Conservation (phyloP, 2,888 invertebrate genomes). For the Dasypogon diadema region DNA sequence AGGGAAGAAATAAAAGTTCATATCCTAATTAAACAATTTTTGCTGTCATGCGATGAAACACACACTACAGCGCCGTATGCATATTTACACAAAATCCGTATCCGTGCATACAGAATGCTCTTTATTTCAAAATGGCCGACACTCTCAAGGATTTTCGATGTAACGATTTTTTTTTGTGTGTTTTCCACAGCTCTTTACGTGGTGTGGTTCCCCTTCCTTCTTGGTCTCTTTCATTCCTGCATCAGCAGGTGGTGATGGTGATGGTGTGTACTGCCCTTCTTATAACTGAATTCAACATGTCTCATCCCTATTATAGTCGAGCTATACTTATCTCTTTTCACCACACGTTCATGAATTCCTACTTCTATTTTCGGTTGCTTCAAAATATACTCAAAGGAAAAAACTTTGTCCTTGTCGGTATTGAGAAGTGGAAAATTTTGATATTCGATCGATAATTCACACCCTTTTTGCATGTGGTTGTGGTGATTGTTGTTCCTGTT, state of each 20-base stretch:
- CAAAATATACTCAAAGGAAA: conserved; percentile 15
- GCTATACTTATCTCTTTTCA: conserved; percentile 34
- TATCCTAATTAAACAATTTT: conserved; percentile 33
- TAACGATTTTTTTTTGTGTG: conserved; percentile 52
- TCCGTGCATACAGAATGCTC: conserved; percentile 23
- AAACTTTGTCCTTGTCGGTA: conserved; percentile 42
- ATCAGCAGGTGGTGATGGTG: conserved; percentile 26
- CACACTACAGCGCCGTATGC: too few relatives aligned
- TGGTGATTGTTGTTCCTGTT: conserved; percentile 42
- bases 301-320: neutral
- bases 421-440: conserved; percentile 41
- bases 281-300: conserved; percentile 41
- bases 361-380: conserved; percentile 27
- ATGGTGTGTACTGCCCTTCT: conserved; percentile 26
- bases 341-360: neutral
- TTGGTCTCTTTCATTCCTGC: conserved; percentile 26
- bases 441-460: conserved; percentile 56
- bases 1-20: neutral
- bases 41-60: conserved; percentile 19
- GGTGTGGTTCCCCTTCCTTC: conserved; percentile 16
- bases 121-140: conserved; percentile 56
- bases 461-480: conserved; percentile 54
- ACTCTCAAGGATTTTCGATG: conserved; percentile 56
- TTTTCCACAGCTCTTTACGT: conserved; percentile 13
- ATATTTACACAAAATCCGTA: conserved; percentile 5